Conservation (phyloP, 2,797 vertebrate genomes). For the Lophius americanus region DNA sequence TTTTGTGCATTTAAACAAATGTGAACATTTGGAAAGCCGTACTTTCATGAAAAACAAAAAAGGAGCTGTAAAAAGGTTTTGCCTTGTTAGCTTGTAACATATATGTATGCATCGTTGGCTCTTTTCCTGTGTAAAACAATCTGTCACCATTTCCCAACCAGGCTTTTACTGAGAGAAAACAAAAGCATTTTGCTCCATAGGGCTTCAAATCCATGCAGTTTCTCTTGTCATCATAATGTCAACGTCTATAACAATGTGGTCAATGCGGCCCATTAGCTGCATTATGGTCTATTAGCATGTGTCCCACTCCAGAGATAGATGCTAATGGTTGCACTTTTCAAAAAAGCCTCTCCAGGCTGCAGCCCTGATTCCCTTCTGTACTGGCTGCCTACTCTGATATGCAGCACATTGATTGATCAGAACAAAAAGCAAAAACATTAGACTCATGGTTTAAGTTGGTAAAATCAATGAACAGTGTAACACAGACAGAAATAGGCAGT, state of each 20-base stretch:
- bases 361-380: neutral
- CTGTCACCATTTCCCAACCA: neutral
- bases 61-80: neutral
- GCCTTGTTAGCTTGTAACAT: neutral
- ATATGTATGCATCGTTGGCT: neutral
- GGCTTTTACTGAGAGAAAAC: conserved; percentile 14
- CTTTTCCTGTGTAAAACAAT: conserved; percentile 3
- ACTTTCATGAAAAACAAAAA: neutral
- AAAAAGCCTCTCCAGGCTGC: neutral
- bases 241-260: conserved; percentile 30
- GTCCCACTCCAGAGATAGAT: conserved; percentile 19
- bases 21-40: neutral
- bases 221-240: conserved; percentile 24
- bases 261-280: conserved; percentile 49
- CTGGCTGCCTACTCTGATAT: neutral
- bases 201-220: conserved; percentile 4
- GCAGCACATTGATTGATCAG: neutral
- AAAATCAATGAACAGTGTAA: neutral
- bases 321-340: neutral
- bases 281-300: conserved; percentile 48
- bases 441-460: neutral
- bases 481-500: neutral
- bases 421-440: neutral
- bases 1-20: conserved; percentile 1
- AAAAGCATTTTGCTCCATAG: neutral